These are phyloP conservation scores for Oplegnathus fasciatus DNA, from an alignment of 2,113 vertebrate species.

Conservation along the genomic window DNA sequence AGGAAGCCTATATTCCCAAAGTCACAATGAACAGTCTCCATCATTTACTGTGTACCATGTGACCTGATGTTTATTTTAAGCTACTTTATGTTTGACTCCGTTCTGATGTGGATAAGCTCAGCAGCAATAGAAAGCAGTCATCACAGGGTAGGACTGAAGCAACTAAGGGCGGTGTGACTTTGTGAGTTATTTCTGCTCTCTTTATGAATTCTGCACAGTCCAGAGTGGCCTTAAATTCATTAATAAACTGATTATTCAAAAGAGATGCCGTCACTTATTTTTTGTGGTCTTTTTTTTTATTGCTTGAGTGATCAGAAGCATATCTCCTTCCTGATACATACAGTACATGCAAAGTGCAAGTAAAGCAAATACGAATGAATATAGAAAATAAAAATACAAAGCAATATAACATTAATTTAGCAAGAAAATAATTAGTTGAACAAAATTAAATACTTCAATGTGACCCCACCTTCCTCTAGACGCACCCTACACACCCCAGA, in stretches of 20 bases:
- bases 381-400: background rate
- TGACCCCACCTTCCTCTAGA: too few species aligned
- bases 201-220: constrained; percentile 77
- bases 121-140: constrained; percentile 28
- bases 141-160: constrained; percentile 20
- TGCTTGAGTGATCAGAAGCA: background rate
- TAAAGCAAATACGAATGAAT: background rate
- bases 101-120: constrained; percentile 54
- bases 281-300: background rate
- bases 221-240: constrained; percentile 85
- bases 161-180: constrained; percentile 43
- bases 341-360: background rate
- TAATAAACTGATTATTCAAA: constrained; percentile 79
- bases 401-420: too few species aligned
- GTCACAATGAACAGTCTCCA: constrained; percentile 6
- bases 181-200: constrained; percentile 60
- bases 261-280: background rate
- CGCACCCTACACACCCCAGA: too few species aligned
- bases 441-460: too few species aligned
- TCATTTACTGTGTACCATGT: background rate
- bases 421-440: too few species aligned
- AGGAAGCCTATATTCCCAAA: background rate
- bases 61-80: background rate
- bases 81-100: constrained; percentile 18
- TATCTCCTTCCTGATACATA: background rate